Evolutionary conservation across 1,140 invertebrate species (phyloP), one percentile per base, ranked within the genome.

Genomic region (Hylaeus anthracinus): DNA sequence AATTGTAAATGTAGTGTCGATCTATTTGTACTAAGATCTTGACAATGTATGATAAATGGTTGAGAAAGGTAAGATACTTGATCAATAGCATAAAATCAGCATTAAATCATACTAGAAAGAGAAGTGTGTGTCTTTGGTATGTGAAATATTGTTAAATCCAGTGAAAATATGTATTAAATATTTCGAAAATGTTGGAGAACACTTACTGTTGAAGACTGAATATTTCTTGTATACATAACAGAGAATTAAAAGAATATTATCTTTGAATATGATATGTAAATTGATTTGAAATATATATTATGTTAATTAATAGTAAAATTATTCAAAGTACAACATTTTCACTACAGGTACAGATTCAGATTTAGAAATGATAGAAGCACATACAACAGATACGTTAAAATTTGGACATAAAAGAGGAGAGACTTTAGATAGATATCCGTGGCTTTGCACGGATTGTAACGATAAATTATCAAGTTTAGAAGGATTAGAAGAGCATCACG

Each of bases 391-490:
- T 14, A 43, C 86, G 43, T 58, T 79, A 63, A 90, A 90, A 60
- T 72, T 81, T 5, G 87, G 76, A 53, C 84, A 81, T 48, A 91
- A 91, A 80, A 85, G 86, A 41, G 80, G 81, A 39, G 88, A 92
- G 65, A 88, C 89, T 69, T 92, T 94, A 80, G 90, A 94, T n/a
- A 89, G 92, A 48, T 94, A 95, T 91, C 93, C 94, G 1, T 95
- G 94, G 94, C 89, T 94, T 72, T 95, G 95, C 82, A 94, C 93
- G 14, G 94, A 94, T 74, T 95, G 95, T 87, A 91, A 94, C 80
- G 92, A 93, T 48, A 94, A 93, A 85, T 88, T 95, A 53, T 89
- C 91, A 72, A 94, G 92, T 82, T 89, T 94, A 53, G 93, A 94
- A 80, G 92, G 93, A 64, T 86, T 95, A 14, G 91, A 94, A 75